Conservation (phyloP, 2,888 invertebrate species). For the Nymphalis c-album region DNA sequence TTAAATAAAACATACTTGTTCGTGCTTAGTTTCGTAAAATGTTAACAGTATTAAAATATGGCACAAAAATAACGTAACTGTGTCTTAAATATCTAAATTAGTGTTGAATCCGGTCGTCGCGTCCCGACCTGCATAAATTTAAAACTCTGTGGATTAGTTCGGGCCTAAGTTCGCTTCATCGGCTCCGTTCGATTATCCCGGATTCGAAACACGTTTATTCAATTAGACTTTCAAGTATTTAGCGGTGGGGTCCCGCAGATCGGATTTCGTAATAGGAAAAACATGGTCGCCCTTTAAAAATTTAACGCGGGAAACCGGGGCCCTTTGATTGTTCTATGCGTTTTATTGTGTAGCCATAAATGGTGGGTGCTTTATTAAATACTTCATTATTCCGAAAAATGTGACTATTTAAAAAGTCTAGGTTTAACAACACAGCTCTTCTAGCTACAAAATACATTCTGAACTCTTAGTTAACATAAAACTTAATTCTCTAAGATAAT, state of each 20-base stretch:
- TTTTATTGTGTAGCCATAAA: background rate
- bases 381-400: no score
- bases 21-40: no score
- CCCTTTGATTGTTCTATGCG: constrained; percentile 13
- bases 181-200: constrained; percentile 55
- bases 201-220: constrained; percentile 68
- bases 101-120: background rate
- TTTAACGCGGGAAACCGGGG: constrained; percentile 21
- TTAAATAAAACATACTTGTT: no score
- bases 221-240: constrained; percentile 68
- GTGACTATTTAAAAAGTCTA: no score
- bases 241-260: constrained; percentile 45
- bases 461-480: background rate
- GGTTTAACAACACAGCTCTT: no score
- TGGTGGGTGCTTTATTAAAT: background rate
- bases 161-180: constrained; percentile 45
- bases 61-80: no score
- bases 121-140: constrained; percentile 31
- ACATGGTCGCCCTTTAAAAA: constrained; percentile 40
- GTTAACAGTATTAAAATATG: no score
- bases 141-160: constrained; percentile 35
- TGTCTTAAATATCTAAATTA: background rate
- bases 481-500: no score
- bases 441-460: no score
- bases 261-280: constrained; percentile 33